Percentiles rank a stretch among this genome's conserved stretches.
These are phyloP conservation scores for Bradypodion pumilum DNA, from an alignment of 2,797 vertebrate species.

Conservation along the genomic window DNA sequence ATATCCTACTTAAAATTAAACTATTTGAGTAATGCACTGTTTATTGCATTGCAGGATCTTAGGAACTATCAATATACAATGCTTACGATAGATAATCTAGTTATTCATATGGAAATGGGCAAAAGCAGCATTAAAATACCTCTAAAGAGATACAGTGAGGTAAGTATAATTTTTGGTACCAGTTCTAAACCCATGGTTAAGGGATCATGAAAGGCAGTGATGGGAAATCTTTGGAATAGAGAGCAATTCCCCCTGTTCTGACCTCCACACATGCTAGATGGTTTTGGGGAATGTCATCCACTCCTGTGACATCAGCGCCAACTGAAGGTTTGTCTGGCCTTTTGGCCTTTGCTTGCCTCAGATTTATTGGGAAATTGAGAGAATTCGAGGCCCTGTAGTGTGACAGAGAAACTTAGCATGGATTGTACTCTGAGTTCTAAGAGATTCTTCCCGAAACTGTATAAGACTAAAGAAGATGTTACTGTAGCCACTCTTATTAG, in stretches of 20 bases:
- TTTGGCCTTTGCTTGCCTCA: neutral
- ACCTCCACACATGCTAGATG: neutral
- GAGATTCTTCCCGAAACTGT: neutral
- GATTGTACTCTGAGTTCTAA: neutral
- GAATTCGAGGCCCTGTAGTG: neutral
- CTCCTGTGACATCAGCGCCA: neutral
- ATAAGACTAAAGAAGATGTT: neutral
- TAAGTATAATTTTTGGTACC: conserved; percentile 65
- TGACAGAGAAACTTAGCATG: neutral
- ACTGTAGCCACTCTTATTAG: neutral
- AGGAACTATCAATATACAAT: conserved; percentile 95
- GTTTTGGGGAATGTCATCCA: neutral
- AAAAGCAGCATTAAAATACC: conserved; percentile 95
- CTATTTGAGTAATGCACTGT: neutral
- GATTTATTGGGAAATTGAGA: neutral
- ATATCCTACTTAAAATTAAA: neutral
- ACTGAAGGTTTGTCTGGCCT: neutral
- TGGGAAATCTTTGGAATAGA: neutral
- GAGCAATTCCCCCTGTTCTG: neutral
- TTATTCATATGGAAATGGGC: conserved; percentile 95
- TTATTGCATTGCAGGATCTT: conserved; percentile 82
- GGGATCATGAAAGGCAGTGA: neutral
- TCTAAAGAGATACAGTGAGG: conserved; percentile 85
- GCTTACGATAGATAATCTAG: conserved; percentile 85
- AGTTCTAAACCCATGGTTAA: neutral